These are phyloP conservation scores for Poecilia velifera DNA, from an alignment of 2,797 vertebrate genomes.

Conservation along the genomic window DNA sequence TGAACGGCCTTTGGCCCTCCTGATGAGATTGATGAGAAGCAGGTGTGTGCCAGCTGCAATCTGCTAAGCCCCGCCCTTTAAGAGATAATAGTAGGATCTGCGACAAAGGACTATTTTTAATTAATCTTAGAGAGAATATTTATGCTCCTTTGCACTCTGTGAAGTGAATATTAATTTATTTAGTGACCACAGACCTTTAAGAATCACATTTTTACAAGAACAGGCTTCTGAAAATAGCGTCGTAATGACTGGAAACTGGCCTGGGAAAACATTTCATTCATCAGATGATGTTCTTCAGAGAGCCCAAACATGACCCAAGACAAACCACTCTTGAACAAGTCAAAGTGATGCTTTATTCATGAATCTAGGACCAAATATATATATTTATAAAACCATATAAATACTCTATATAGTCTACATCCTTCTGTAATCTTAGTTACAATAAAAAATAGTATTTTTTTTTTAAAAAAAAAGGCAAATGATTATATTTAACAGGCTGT, in stretches of 20 bases:
- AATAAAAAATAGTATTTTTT: conserved; percentile 85
- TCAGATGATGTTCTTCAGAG: too few relatives aligned
- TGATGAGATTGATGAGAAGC: neutral
- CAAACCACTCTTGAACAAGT: conserved; percentile 66
- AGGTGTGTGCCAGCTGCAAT: neutral
- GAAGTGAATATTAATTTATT: too few relatives aligned
- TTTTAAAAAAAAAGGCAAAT: conserved; percentile 80
- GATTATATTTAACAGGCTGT: conserved; percentile 97
- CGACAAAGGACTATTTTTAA: neutral
- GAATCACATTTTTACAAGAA: too few relatives aligned
- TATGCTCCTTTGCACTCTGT: too few relatives aligned
- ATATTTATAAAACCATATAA: conserved; percentile 93
- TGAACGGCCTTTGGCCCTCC: neutral
- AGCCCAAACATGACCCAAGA: conserved; percentile 6
- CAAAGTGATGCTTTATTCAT: conserved; percentile 85
- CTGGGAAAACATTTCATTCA: too few relatives aligned
- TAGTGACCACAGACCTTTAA: too few relatives aligned
- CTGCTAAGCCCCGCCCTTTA: neutral
- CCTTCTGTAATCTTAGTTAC: conserved; percentile 86
- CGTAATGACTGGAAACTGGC: too few relatives aligned
- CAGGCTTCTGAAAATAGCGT: too few relatives aligned
- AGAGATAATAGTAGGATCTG: neutral
- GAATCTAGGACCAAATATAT: conserved; percentile 86
- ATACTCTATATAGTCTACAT: conserved; percentile 98
- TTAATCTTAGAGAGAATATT: neutral